Base-by-base conservation (phyloP, 2,113 vertebrate species). In the Bothrops jararaca region DNA sequence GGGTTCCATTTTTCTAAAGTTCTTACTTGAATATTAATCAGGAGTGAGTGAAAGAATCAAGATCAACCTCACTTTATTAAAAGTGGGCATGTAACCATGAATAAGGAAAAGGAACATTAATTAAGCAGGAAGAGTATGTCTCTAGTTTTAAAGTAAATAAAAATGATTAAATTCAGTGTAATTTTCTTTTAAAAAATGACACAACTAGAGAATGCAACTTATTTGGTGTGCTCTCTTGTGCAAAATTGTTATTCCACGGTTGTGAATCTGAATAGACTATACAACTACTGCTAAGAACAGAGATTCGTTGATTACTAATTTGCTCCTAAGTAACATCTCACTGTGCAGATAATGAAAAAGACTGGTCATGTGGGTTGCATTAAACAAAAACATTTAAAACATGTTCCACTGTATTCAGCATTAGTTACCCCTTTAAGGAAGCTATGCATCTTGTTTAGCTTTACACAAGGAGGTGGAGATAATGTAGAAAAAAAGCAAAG, bases 11-110 rank as follows among this genome's bases (percentile, higher is more conserved):
- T 39, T 80, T 80, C 69, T 34, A 22, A 80, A 39, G 69, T 39
- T 80, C 34, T 80, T 80, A 80, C 15, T 80, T 80, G 69, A 80
- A 80, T 39, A 80, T 39, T 80, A 39, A 80, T 80, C 34, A 80
- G 7, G 5, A 20, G 15, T 34, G 64, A 74, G 29, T 39, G n/a
- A 74, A 39, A 2, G n/a, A 74, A 39, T 39, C n/a, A 52, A 29
- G 5, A 86, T 5, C 42, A 50, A 29, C 12, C 85, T 80, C 86
- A 69, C 18, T 5, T 92, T 88, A 93, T 95, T 92, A 95, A 85
- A 39, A 86, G 88, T 69, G 87, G 89, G 93, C 94, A 93, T 39
- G 48, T 94, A 88, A 56, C 85, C 94, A 52, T 5, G 85, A 88
- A 92, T 85, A 54, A 93, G 52, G 50, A 26, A 10, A 93, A 60